These are phyloP conservation scores for Cichlasoma orientale DNA, from an alignment of 2,797 vertebrate species.

Conservation along the genomic window DNA sequence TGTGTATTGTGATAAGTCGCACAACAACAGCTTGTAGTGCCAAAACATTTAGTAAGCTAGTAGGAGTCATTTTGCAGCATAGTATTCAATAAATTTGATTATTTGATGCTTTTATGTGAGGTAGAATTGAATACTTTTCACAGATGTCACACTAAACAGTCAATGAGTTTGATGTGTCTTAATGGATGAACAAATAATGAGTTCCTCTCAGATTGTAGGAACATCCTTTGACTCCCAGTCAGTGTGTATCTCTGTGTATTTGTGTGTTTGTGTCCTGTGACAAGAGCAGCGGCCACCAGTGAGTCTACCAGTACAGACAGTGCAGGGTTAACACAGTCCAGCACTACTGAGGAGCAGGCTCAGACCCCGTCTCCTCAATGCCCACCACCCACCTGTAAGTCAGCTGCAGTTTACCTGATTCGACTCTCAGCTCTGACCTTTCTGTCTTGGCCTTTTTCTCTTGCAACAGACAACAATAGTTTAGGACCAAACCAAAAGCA, in stretches of 20 bases:
- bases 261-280: slow-evolving; percentile 39
- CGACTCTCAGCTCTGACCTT: slow-evolving; percentile 20
- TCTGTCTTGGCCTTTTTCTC: slow-evolving; percentile 13
- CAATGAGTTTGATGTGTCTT: not conserved
- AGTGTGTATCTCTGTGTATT: slow-evolving; percentile 25
- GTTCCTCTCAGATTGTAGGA: not conserved
- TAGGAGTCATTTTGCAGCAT: not conserved
- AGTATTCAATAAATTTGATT: not conserved
- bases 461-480: not conserved
- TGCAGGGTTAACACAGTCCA: slow-evolving; percentile 85
- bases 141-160: not conserved
- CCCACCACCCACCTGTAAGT: slow-evolving; percentile 67
- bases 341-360: slow-evolving; percentile 72
- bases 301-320: slow-evolving; percentile 66
- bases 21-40: not conserved
- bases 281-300: slow-evolving; percentile 50
- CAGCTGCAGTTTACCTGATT: slow-evolving; percentile 21
- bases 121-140: not conserved
- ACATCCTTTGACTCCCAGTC: not conserved
- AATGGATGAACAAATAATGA: not conserved
- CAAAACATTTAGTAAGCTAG: not conserved
- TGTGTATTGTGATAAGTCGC: not conserved
- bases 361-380: slow-evolving; percentile 66
- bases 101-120: not conserved
- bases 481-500: not conserved